Evolutionary conservation across 2,113 vertebrate species (phyloP).

Genomic region (Pardalotus punctatus): DNA sequence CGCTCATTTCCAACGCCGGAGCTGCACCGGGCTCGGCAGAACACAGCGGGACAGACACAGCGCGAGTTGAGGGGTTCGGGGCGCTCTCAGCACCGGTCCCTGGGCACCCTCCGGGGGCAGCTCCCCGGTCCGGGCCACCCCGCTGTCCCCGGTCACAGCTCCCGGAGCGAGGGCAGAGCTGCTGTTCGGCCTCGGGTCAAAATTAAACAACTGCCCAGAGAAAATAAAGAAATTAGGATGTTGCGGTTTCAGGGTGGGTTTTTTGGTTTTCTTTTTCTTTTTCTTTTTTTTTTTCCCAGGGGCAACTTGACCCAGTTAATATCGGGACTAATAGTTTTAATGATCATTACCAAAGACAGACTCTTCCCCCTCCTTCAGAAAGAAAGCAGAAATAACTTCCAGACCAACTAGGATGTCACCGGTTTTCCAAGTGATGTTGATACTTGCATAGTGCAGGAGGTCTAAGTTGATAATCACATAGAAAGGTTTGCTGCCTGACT

Average conservation of each 20-base stretch:
- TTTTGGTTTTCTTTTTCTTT: background rate
- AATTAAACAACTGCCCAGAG: background rate
- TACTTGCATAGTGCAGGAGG: background rate
- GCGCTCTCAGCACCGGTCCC: background rate
- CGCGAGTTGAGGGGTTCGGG: fast-evolving
- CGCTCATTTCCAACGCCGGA: fast-evolving
- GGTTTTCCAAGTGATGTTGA: background rate
- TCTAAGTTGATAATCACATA: background rate
- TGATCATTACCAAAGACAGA: background rate
- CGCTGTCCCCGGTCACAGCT: background rate
- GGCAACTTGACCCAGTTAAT: fast-evolving
- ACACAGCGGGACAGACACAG: fast-evolving
- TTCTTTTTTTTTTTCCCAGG: no score
- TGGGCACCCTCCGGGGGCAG: background rate
- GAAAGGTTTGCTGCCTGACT: background rate
- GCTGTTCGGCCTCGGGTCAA: background rate
- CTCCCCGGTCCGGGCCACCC: background rate
- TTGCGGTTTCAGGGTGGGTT: fast-evolving
- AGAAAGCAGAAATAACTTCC: background rate
- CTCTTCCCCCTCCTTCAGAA: background rate
- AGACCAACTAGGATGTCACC: background rate
- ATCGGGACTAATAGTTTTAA: background rate
- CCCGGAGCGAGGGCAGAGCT: background rate
- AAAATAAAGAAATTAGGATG: background rate
- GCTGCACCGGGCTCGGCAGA: fast-evolving